phyloP scores from a whole-genome alignment of 2,888 invertebrate genomes.

The Hedychridium roseum region DNA sequence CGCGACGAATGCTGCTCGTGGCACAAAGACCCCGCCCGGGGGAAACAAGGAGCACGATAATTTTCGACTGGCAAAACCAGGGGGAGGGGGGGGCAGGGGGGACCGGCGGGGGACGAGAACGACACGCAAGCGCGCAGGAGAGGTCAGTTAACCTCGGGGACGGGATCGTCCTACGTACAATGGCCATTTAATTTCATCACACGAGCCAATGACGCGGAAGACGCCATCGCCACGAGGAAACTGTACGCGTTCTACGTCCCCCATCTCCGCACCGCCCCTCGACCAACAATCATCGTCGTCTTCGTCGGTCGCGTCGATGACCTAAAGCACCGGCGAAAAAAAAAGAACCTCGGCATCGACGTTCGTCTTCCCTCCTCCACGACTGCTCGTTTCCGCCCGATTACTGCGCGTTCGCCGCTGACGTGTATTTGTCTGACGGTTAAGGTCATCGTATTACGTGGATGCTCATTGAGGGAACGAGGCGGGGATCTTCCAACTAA shows the following conservation, averaged over 20 bases:
- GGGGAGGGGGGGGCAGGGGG: not conserved
- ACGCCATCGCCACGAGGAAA: slow-evolving; percentile 1
- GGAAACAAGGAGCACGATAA: not conserved
- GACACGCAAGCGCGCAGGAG: not conserved
- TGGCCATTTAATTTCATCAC: slow-evolving; percentile 35
- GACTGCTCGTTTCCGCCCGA: no score
- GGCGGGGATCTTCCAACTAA: no score
- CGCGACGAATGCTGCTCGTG: slow-evolving; percentile 24
- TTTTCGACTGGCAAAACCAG: not conserved
- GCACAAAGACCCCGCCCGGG: slow-evolving; percentile 5
- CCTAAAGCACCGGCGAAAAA: not conserved
- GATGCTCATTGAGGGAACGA: no score
- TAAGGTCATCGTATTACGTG: no score
- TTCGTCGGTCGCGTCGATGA: not conserved
- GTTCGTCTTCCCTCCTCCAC: not conserved
- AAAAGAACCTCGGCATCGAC: not conserved
- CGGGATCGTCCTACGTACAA: slow-evolving; percentile 39
- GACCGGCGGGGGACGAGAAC: not conserved
- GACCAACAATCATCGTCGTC: not conserved
- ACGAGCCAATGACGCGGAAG: slow-evolving; percentile 33
- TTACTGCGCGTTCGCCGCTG: no score
- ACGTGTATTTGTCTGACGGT: no score
- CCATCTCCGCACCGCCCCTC: not conserved
- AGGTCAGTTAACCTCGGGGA: slow-evolving; percentile 26
- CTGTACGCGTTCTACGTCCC: not conserved